These are phyloP conservation scores for Takifugu ocellatus DNA, from an alignment of 2,797 vertebrate species.

Conservation along the genomic window DNA sequence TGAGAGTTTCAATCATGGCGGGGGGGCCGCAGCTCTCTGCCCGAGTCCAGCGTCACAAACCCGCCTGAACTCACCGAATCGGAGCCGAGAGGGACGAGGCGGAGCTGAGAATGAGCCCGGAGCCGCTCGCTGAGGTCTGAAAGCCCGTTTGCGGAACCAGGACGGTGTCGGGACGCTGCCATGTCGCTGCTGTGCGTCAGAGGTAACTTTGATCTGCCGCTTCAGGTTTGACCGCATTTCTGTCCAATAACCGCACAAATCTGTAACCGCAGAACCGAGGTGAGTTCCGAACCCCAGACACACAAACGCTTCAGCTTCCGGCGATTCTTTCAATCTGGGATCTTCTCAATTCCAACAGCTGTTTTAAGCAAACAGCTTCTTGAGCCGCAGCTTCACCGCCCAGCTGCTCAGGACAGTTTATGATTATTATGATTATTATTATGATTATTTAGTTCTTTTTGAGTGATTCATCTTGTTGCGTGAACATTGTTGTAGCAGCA, in stretches of 20 bases:
- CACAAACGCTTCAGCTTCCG: no score
- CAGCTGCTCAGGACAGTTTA: no score
- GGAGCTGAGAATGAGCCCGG: constrained; percentile 39
- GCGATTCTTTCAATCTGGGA: no score
- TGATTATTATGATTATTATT: no score
- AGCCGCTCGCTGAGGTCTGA: constrained; percentile 49
- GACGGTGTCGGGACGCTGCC: constrained; percentile 52
- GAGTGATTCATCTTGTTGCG: no score
- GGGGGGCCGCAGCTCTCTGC: constrained; percentile 41
- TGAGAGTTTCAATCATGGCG: constrained; percentile 63
- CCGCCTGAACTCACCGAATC: constrained; percentile 17
- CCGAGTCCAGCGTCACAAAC: constrained; percentile 14
- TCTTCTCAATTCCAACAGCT: no score
- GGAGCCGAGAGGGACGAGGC: background rate
- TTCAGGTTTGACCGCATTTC: background rate
- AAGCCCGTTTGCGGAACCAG: constrained; percentile 29
- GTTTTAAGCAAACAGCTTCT: no score
- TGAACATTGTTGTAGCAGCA: no score
- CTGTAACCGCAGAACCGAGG: constrained; percentile 7
- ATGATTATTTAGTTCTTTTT: no score
- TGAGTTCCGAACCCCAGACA: background rate
- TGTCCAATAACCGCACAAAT: background rate
- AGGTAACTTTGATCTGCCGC: constrained; percentile 56
- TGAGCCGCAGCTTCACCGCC: no score
- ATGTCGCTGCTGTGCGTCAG: constrained; percentile 81